A percentile compares a stretch with the other conserved stretches of the same genome.
These are phyloP conservation scores for Priocnemis perturbator DNA, from an alignment of 2,888 invertebrate genomes.

Conservation along the genomic window DNA sequence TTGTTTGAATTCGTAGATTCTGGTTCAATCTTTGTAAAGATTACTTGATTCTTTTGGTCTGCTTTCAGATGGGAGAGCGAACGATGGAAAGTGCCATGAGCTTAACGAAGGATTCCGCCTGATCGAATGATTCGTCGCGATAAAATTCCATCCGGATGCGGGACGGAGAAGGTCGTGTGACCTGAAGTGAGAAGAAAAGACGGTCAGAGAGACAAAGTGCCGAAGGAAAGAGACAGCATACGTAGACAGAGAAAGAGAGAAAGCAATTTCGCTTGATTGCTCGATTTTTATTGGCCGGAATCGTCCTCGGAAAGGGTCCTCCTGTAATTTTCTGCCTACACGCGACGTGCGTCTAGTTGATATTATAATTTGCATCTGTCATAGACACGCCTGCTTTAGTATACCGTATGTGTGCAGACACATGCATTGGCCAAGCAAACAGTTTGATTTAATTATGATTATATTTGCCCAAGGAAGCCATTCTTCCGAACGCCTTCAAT, in stretches of 20 bases:
- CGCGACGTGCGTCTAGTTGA: neutral
- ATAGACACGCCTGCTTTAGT: too few species aligned
- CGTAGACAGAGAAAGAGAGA: too few species aligned
- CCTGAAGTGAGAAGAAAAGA: neutral
- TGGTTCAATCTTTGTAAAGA: too few species aligned
- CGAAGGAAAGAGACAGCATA: conserved; percentile 21
- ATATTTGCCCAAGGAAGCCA: too few species aligned
- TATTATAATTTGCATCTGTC: too few species aligned
- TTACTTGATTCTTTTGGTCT: too few species aligned
- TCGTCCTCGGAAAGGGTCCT: conserved; percentile 42
- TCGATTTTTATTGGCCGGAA: conserved; percentile 50
- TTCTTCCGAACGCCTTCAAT: too few species aligned
- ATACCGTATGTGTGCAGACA: too few species aligned
- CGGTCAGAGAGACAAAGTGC: conserved; percentile 26
- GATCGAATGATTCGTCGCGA: conserved; percentile 7
- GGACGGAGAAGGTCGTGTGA: neutral
- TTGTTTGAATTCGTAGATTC: too few species aligned
- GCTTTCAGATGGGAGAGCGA: conserved; percentile 4
- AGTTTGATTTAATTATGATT: too few species aligned
- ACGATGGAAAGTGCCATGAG: conserved; percentile 47
- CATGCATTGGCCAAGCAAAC: too few species aligned
- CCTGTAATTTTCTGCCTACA: conserved; percentile 28
- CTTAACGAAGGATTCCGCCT: neutral
- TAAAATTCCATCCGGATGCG: conserved; percentile 46
- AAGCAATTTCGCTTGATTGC: too few species aligned